These are phyloP conservation scores for Odontophorus gujanensis DNA, from an alignment of 2,113 vertebrate species.

Conservation along the genomic window DNA sequence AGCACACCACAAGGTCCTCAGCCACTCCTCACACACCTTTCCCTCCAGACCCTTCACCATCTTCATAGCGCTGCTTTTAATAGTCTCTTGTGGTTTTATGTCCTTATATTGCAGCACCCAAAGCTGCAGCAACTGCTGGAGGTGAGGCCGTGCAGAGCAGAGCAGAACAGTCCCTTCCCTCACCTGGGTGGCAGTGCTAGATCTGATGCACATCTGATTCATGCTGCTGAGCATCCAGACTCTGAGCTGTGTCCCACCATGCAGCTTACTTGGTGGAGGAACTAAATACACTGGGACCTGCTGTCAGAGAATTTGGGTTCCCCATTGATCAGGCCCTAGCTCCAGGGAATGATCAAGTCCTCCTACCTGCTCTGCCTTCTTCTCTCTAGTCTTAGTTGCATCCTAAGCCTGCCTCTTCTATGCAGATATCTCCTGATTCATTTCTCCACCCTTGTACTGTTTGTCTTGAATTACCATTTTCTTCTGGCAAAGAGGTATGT, in stretches of 20 bases:
- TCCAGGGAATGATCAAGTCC: neutral
- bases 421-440: neutral
- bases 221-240: neutral
- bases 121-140: no score
- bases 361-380: neutral
- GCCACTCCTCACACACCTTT: no score
- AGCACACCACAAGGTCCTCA: no score
- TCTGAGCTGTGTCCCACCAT: neutral
- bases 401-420: neutral
- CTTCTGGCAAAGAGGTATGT: neutral
- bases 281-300: neutral
- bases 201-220: neutral
- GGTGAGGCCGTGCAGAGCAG: no score
- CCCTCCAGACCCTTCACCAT: no score
- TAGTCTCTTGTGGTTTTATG: no score
- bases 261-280: neutral
- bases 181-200: no score
- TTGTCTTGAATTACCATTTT: neutral
- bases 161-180: no score
- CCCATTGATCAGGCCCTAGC: fast-evolving
- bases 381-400: neutral
- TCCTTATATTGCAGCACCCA: no score
- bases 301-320: neutral
- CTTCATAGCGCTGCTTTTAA: no score
- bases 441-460: neutral